A percentile compares a stretch with the other conserved stretches of the same genome.
Evolutionary conservation across 2,888 invertebrate genomes (phyloP).

Genomic region (Adelphocoris suturalis): DNA sequence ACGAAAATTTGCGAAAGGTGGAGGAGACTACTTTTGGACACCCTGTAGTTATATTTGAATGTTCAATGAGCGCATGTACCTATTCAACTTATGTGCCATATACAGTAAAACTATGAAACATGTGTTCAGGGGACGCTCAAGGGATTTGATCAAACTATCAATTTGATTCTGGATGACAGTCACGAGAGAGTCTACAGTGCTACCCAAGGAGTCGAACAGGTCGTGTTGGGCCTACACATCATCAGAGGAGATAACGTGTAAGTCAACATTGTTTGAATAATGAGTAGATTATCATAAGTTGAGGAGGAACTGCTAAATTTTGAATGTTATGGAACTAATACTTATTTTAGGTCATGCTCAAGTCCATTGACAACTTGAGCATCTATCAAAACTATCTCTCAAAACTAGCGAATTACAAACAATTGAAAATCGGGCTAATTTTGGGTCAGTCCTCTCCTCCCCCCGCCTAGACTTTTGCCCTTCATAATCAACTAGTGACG

Average conservation of each 20-base stretch:
- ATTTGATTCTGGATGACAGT: conserved; percentile 97
- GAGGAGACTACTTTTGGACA: background rate
- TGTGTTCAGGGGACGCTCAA: conserved; percentile 91
- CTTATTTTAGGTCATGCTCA: no score
- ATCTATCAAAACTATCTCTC: no score
- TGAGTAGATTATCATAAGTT: no score
- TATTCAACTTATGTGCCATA: background rate
- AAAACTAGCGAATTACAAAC: no score
- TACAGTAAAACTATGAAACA: conserved; percentile 7
- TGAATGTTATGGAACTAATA: no score
- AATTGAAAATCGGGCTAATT: no score
- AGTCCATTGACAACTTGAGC: no score
- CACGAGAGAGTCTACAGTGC: conserved; percentile 98
- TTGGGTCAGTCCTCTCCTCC: no score
- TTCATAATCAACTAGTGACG: no score
- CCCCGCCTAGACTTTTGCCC: no score
- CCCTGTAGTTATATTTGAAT: background rate
- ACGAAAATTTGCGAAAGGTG: background rate
- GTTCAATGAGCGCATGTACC: background rate
- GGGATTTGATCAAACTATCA: conserved; percentile 99
- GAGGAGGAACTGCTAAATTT: no score
- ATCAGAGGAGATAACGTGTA: conserved; percentile 98
- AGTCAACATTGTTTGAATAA: conserved; percentile 77
- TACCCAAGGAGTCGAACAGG: conserved; percentile 94
- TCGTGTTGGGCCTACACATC: conserved; percentile 97